Evolutionary conservation across 2,797 vertebrate species (phyloP).

Genomic region (Catamblyrhynchus diadema): DNA sequence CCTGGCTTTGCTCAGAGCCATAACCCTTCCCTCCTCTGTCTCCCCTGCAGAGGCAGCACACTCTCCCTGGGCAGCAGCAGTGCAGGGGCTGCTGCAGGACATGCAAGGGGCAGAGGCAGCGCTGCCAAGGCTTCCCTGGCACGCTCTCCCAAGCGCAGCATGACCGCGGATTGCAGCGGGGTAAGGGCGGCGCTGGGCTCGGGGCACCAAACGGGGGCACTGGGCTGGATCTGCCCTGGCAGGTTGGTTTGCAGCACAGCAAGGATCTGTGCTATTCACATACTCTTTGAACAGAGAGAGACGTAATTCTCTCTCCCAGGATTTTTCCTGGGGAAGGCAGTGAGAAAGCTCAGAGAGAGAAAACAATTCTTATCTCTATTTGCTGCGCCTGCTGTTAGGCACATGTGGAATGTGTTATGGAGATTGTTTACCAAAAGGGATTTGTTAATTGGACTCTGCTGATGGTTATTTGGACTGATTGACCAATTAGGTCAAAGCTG

Average conservation of each 20-base stretch:
- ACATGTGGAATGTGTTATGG: background rate
- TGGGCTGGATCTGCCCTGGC: background rate
- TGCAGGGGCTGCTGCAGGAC: slow-evolving; percentile 69
- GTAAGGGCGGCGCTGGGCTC: slow-evolving; percentile 65
- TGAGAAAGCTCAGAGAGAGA: background rate
- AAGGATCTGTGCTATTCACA: background rate
- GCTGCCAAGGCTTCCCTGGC: slow-evolving; percentile 45
- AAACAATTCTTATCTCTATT: background rate
- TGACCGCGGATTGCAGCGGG: slow-evolving; percentile 63
- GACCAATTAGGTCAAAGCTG: background rate
- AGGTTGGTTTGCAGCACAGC: rapidly evolving
- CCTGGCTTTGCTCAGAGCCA: background rate
- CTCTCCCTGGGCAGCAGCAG: slow-evolving; percentile 77
- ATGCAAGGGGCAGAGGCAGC: slow-evolving; percentile 3
- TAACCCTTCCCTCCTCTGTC: background rate
- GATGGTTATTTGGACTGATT: background rate
- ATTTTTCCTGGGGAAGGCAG: background rate
- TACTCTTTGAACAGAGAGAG: background rate
- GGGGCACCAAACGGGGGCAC: too few relatives aligned
- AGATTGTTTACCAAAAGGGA: background rate
- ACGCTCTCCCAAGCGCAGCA: slow-evolving; percentile 64
- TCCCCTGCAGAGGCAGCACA: slow-evolving; percentile 71
- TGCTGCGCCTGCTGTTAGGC: background rate
- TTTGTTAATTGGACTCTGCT: background rate
- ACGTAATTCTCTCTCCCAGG: background rate